Conservation (phyloP, 2,797 vertebrate genomes). For the Hydrophis major region DNA sequence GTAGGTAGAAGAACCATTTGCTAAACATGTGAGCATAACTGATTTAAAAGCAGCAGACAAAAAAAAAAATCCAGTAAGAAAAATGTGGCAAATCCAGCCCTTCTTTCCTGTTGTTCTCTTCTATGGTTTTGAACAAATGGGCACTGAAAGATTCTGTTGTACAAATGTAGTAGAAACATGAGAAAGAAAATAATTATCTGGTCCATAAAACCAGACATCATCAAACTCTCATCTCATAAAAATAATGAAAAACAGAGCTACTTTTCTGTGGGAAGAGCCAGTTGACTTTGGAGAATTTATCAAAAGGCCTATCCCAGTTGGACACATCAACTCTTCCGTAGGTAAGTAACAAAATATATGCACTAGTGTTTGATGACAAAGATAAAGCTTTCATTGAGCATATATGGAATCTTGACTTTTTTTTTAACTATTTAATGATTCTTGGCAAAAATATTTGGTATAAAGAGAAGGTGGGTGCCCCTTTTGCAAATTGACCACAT, state of each 20-base stretch:
- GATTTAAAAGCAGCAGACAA: background rate
- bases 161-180: background rate
- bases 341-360: background rate
- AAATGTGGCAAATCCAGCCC: background rate
- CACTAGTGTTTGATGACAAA: background rate
- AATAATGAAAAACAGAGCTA: conserved; percentile 1
- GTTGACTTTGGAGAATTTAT: background rate
- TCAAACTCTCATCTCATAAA: background rate
- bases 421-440: background rate
- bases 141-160: background rate
- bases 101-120: background rate
- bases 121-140: background rate
- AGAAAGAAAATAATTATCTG: conserved; percentile 2
- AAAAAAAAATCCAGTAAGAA: background rate
- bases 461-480: background rate
- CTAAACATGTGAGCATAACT: background rate
- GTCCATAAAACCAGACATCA: background rate
- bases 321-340: background rate
- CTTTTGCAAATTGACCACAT: background rate
- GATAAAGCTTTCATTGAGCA: background rate
- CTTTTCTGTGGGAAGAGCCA: background rate
- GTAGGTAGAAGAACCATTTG: background rate
- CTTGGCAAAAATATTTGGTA: background rate
- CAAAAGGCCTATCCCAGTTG: background rate
- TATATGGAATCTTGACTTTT: background rate